These are phyloP conservation scores for Reticulitermes speratus DNA, from an alignment of 1,140 invertebrate genomes.

Conservation along the genomic window DNA sequence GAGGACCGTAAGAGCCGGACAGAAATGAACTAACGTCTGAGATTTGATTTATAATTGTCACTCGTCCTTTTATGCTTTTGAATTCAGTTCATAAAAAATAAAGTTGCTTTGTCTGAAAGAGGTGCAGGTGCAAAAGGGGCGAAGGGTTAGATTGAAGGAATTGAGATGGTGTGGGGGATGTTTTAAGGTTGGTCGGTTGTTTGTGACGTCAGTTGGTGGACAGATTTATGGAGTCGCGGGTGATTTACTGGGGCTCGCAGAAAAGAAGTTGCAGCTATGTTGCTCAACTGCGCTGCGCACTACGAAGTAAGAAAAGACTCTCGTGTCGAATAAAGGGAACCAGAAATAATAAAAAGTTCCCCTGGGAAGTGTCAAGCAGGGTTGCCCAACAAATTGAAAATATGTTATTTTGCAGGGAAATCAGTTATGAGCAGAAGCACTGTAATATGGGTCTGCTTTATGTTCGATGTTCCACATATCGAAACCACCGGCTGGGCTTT, in stretches of 20 bases:
- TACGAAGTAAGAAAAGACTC: too few species aligned
- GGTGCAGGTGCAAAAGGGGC: neutral
- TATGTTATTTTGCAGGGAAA: neutral
- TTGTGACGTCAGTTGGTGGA: constrained; percentile 22
- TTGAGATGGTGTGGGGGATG: neutral
- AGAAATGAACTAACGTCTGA: neutral
- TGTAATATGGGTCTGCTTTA: too few species aligned
- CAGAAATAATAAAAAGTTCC: constrained; percentile 14
- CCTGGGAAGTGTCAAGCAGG: neutral
- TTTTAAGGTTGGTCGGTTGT: neutral
- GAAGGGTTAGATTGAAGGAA: neutral
- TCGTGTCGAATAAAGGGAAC: neutral
- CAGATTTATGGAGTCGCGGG: constrained; percentile 24
- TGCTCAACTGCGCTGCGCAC: neutral
- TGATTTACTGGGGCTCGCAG: constrained; percentile 23
- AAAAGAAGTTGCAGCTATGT: constrained; percentile 20
- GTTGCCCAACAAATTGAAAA: neutral
- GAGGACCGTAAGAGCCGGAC: neutral
- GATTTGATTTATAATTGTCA: neutral
- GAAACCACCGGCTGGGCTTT: too few species aligned
- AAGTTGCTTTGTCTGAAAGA: neutral
- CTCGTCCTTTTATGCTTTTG: neutral
- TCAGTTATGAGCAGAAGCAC: neutral
- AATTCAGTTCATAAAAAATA: constrained; percentile 7
- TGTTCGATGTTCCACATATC: too few species aligned